Conservation (phyloP, 2,113 vertebrate genomes). For the Brienomyrus brachyistius region DNA sequence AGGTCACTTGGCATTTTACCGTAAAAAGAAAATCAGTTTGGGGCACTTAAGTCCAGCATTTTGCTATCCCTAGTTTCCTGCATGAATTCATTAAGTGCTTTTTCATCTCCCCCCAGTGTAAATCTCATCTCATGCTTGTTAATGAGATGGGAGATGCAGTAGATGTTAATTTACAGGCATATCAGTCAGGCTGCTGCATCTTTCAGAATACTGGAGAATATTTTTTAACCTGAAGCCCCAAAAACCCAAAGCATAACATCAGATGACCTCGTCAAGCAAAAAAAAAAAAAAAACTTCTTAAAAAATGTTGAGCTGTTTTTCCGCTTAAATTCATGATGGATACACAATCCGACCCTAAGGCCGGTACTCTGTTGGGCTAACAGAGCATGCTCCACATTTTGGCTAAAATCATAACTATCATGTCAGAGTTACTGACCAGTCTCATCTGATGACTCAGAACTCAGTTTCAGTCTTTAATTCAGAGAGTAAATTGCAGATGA, state of each 20-base stretch:
- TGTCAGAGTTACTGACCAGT: neutral
- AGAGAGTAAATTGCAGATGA: neutral
- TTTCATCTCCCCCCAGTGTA: neutral
- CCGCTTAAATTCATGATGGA: neutral
- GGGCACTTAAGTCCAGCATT: neutral
- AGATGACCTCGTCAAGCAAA: neutral
- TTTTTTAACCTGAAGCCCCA: neutral
- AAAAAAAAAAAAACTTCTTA: neutral
- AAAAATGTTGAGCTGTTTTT: neutral
- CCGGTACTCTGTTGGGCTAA: neutral
- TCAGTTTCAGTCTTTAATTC: neutral
- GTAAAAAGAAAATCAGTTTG: neutral
- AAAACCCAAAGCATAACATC: neutral
- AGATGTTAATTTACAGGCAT: neutral
- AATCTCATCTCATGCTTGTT: conserved; percentile 8
- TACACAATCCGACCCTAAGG: no score
- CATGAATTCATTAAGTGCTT: neutral
- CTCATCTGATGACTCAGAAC: neutral
- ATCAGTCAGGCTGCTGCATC: neutral
- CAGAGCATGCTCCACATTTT: neutral
- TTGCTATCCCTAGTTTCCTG: no score
- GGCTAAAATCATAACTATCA: neutral
- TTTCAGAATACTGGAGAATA: neutral
- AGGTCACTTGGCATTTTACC: neutral
- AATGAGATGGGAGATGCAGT: neutral